These are phyloP conservation scores for Cenopis cana DNA, from an alignment of 2,888 invertebrate genomes.

Conservation along the genomic window DNA sequence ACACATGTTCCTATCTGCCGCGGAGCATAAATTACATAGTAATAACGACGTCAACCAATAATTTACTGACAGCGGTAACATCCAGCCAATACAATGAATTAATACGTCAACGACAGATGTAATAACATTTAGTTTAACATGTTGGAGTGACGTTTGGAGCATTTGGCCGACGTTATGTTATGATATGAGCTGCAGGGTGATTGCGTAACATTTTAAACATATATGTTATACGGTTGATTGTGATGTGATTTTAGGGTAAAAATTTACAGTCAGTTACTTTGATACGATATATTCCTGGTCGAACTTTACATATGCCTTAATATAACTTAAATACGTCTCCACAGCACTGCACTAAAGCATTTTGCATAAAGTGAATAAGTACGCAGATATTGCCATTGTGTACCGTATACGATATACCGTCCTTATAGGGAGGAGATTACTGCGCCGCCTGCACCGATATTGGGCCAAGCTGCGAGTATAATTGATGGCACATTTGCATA, in stretches of 20 bases:
- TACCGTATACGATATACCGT: background rate
- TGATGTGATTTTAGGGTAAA: too few relatives aligned
- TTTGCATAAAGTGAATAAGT: too few relatives aligned
- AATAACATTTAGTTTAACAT: background rate
- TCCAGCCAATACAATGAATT: constrained; percentile 5
- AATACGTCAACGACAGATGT: constrained; percentile 8
- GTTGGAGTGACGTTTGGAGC: background rate
- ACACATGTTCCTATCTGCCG: background rate
- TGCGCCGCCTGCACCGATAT: constrained; percentile 6
- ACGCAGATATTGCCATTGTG: background rate
- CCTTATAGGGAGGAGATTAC: background rate
- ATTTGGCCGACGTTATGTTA: background rate
- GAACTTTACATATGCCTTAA: too few relatives aligned
- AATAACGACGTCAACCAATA: background rate
- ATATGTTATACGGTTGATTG: too few relatives aligned
- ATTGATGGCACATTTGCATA: constrained; percentile 29
- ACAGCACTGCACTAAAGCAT: background rate
- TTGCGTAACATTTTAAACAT: too few relatives aligned
- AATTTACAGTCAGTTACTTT: too few relatives aligned
- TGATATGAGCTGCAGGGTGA: too few relatives aligned
- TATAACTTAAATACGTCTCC: background rate
- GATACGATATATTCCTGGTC: too few relatives aligned
- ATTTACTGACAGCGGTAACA: constrained; percentile 8
- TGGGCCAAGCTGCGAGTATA: constrained; percentile 25
- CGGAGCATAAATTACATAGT: background rate